Base-by-base conservation (phyloP, 1,140 invertebrate species). In the Atta cephalotes region DNA sequence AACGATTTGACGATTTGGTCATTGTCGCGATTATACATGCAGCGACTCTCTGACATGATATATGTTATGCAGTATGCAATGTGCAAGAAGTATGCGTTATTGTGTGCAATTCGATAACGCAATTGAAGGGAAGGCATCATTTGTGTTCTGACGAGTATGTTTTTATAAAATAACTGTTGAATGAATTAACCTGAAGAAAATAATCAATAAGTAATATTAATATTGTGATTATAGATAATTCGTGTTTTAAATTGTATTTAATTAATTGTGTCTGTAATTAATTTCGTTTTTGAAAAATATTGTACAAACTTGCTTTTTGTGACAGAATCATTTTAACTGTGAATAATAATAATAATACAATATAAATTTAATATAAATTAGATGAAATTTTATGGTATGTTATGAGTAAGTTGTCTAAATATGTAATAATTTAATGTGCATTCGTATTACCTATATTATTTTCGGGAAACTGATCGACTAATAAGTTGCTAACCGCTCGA, bases 41-140 rank as follows among this genome's bases (percentile, higher is more conserved):
- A 49, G 25, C 21, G 35, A 45, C 62, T 53, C 49, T 49, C 28
- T 21, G 77, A 80, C 31, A 18, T 53, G 77, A 66, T 78, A 79
- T 62, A 66, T 25, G 25, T 49, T 16, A 39, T 21, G 74, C 56
- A 60, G n/a, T 28, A 31, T 3, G 10, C 35, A 45, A 5, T 49
- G 35, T 68, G 62, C 77, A 53, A 80, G 45, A 80, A 80, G 45
- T 45, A 14, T 68, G n/a, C 45, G 60, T 79, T 66, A 66, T 79
- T 58, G 74, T 21, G 56, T 62, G 74, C 56, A 63, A 66, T 16
- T 25, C 58, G 77, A 79, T 66, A 66, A 79, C 25, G 45, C 25
- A 28, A 79, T 66, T 49, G 25, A 49, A 66, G 60, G 6, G 77
- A 31, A 31, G 39, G 21, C 39, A 49, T 70, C 21, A 49, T 70